These are phyloP conservation scores for Vanessa atalanta DNA, from an alignment of 1,140 invertebrate genomes.

Conservation along the genomic window DNA sequence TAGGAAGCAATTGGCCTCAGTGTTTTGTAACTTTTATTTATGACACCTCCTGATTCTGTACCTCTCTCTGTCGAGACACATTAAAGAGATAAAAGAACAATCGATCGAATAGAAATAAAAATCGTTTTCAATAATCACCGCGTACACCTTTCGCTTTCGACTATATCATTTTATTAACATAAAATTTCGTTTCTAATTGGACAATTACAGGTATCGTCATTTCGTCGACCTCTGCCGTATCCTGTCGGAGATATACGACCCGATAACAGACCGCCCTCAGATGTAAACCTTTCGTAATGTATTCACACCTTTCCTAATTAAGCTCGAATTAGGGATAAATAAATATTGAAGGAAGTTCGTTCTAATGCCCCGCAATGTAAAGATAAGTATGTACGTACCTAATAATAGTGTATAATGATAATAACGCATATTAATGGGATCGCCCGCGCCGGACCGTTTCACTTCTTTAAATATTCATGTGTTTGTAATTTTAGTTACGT, in stretches of 20 bases:
- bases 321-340: slow-evolving; percentile 61
- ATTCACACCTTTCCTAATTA: slow-evolving; percentile 78
- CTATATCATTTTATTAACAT: slow-evolving; percentile 64
- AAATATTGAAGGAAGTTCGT: slow-evolving; percentile 25
- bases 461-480: too few relatives aligned
- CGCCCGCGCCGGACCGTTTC: too few relatives aligned
- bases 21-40: too few relatives aligned
- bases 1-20: too few relatives aligned
- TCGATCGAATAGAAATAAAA: background rate
- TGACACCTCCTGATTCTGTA: too few relatives aligned
- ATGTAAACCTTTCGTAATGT: slow-evolving; percentile 15
- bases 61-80: too few relatives aligned
- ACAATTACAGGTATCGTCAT: slow-evolving; percentile 67
- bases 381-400: slow-evolving; percentile 55
- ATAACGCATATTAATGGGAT: background rate
- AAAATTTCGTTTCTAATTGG: slow-evolving; percentile 73
- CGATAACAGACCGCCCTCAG: slow-evolving; percentile 25
- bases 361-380: slow-evolving; percentile 45
- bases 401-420: slow-evolving; percentile 59
- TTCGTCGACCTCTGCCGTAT: slow-evolving; percentile 57
- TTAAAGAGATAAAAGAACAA: background rate
- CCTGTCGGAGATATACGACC: slow-evolving; percentile 60
- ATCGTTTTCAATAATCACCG: slow-evolving; percentile 24
- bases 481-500: too few relatives aligned
- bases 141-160: slow-evolving; percentile 40